Base-by-base conservation (phyloP, 2,797 vertebrate species). In the Enteromius fasciolatus region DNA sequence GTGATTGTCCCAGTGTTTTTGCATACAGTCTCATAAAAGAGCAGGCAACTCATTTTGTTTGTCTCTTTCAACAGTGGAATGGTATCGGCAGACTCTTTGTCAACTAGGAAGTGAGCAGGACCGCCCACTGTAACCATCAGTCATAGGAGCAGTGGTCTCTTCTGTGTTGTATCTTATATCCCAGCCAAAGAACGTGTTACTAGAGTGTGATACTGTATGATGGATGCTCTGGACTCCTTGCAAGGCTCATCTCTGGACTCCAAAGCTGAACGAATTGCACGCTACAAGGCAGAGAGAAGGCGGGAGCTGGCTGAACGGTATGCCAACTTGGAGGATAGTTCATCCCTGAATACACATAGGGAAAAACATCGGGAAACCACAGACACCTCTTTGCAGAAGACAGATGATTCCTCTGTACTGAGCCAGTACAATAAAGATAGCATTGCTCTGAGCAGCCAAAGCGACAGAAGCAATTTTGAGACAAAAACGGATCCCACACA, bases 181-280 rank as follows among this genome's bases (percentile, higher is more conserved):
- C 18, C 7, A 25, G 3, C n/a, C 44, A 41, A 76, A 46, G 69
- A 14, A 68, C 46, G 11, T 50, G 31, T 48, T 72, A 72, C 74
- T 66, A 36, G 11, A 23, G 54, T 54, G 59, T 64, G 36, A 63
- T 7, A 36, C 33, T 36, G 33, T 36, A 78, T 61, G 67, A 94
- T 95, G 94, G 94, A 94, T 79, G 91, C 88, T 41, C 57, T 95
- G 84, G 93, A 94, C 77, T 88, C 93, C 84, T 88, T 95, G 78
- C 92, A 93, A 87, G 93, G 89, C 86, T 92, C 93, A 3, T 80
- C 90, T 33, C 83, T 88, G 36, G 94, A 95, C 84, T 94, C 94
- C 69, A 95, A 95, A 89, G 95, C 95, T 4, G 95, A 95, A 78
- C 91, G 94, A n/a, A 96, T 96, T 1, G 95, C 95, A 31, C 92